Percentiles rank a stretch among this genome's conserved stretches.
These are phyloP conservation scores for Porites australiensis DNA, from an alignment of 64 coral and sea anemone species.

Conservation along the genomic window DNA sequence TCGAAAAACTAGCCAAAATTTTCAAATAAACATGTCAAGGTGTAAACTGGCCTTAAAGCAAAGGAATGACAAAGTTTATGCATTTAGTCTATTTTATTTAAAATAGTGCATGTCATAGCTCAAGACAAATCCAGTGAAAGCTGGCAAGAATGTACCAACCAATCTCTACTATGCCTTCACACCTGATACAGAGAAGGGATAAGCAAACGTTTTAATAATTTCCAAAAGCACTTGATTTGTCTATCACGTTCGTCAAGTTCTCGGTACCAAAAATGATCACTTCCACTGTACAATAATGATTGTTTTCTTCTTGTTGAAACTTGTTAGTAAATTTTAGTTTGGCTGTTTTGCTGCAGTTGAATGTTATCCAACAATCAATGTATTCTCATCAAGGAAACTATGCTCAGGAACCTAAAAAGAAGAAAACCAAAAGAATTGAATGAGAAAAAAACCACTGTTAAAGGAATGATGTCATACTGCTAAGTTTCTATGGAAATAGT, in stretches of 20 bases:
- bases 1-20: too few species aligned
- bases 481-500: too few species aligned
- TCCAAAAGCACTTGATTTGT: neutral
- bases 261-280: neutral
- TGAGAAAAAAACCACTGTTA: too few species aligned
- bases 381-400: constrained; percentile 82
- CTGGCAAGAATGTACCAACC: neutral
- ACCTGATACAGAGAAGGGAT: neutral
- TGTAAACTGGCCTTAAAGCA: too few species aligned
- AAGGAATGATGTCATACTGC: too few species aligned
- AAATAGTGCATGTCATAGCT: constrained; percentile 19
- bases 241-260: neutral
- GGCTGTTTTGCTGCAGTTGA: neutral
- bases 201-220: neutral
- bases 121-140: constrained; percentile 23
- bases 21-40: too few species aligned
- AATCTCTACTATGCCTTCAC: neutral
- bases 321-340: neutral
- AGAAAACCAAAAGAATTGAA: neutral
- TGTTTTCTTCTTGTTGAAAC: neutral
- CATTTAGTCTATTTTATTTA: constrained; percentile 12
- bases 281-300: constrained; percentile 7
- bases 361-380: constrained; percentile 92
- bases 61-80: neutral
- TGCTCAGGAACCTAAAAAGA: constrained; percentile 74